phyloP scores from a whole-genome alignment of 2,113 vertebrate genomes.

The Hippocampus guttulatus region DNA sequence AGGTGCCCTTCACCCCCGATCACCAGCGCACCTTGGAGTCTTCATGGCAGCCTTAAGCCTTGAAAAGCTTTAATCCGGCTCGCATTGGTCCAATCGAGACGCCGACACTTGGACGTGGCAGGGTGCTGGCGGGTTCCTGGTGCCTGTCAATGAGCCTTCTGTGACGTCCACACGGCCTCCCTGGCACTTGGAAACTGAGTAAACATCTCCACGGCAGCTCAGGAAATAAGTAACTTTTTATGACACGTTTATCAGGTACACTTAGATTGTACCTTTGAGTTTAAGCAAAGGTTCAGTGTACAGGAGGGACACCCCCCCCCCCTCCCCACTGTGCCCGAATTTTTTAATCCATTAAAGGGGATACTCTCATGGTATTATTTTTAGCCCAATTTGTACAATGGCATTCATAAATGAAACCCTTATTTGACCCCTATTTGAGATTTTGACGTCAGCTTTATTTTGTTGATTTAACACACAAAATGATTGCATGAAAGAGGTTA shows the following conservation, averaged over 20 bases:
- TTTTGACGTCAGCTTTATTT: too few species aligned
- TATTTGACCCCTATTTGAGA: too few species aligned
- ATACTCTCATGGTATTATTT: too few species aligned
- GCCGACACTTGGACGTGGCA: constrained; percentile 51
- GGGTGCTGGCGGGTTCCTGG: constrained; percentile 14
- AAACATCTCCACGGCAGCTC: constrained; percentile 26
- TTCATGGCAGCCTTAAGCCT: not conserved
- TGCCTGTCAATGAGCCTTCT: constrained; percentile 58
- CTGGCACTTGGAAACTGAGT: constrained; percentile 27
- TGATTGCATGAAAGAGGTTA: too few species aligned
- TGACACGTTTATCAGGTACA: not conserved
- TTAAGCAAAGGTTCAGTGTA: not conserved
- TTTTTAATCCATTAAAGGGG: too few species aligned
- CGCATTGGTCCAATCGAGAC: not conserved
- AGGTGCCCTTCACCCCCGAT: constrained; percentile 6
- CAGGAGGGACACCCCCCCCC: too few species aligned
- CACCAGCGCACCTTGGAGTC: not conserved
- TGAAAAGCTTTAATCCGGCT: constrained; percentile 9
- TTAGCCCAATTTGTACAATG: too few species aligned
- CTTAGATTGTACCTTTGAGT: not conserved
- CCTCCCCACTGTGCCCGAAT: too few species aligned
- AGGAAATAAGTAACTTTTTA: not conserved
- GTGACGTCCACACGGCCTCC: constrained; percentile 42
- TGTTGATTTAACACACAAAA: too few species aligned
- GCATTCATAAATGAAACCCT: too few species aligned